Percentiles rank a stretch among this genome's conserved stretches.
Evolutionary conservation across 2,113 vertebrate species (phyloP).

Genomic region (Ailurus styani): DNA sequence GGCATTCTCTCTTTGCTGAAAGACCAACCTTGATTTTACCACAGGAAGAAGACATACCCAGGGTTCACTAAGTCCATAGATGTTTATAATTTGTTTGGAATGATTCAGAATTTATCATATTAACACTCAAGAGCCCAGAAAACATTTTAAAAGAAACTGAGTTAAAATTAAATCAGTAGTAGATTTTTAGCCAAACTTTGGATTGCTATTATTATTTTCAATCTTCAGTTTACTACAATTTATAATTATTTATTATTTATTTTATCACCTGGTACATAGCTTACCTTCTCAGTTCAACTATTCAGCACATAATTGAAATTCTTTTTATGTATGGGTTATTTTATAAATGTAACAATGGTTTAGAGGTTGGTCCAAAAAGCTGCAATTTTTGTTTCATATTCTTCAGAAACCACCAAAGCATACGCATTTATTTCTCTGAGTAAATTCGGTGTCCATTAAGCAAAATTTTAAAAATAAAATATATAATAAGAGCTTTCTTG

Average conservation of each 20-base stretch:
- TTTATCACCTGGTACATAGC: neutral
- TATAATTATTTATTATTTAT: neutral
- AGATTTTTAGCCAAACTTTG: neutral
- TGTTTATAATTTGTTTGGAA: neutral
- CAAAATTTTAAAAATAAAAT: neutral
- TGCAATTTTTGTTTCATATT: neutral
- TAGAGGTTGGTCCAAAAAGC: neutral
- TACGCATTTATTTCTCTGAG: neutral
- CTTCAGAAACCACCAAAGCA: neutral
- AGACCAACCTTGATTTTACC: neutral
- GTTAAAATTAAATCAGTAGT: neutral
- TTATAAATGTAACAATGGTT: neutral
- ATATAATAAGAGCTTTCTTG: neutral
- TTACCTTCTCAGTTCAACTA: constrained; percentile 4
- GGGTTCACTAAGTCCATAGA: neutral
- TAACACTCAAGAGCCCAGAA: neutral
- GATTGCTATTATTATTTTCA: neutral
- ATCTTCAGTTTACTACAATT: neutral
- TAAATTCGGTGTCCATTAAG: neutral
- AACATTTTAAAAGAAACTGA: neutral
- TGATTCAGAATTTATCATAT: neutral
- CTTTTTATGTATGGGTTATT: neutral
- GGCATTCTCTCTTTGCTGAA: neutral
- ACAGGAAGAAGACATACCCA: neutral
- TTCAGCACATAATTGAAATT: neutral